Evolutionary conservation across 2,888 invertebrate species (phyloP), one percentile per base, ranked within the genome.

Genomic region (Hirtodrosophila confusa): DNA sequence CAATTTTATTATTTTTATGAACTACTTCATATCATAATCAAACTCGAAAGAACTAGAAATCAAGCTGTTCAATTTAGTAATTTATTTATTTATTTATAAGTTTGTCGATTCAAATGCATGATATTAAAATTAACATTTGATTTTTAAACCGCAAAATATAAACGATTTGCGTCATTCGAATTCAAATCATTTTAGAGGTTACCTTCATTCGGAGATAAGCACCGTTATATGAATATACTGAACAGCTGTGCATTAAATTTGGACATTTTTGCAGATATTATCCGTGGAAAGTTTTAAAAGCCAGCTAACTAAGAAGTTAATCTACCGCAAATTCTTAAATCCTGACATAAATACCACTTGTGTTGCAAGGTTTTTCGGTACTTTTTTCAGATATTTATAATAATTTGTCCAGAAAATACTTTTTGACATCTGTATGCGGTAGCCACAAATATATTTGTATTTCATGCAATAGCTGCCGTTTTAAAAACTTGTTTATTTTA

Each of bases 391-490:
- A 17, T 39, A 6, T 37, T 40, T 24, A 31, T 45, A 53, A 65
- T 37, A 37, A 44, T 60, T 41, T 72, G 36, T 17, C 2, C 17
- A 17, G 17, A 17, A 17, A 17, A 17, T 17, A 17, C 17, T 17
- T 17, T 2, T 17, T 17, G 2, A 17, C 17, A 17, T 17, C 17
- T 17, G 17, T 2, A n/a, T 51, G 36, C 47, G 37, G 54, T 69
- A 64, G 74, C 65, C 11, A 24, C 24, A 55, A 17, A 37, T 8
- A 69, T 47, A 67, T 67, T 69, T 54, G 53, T 51, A 64, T 58
- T 33, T 51, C 12, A 41, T 17, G 44, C 9, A 53, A 36, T 55
- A 66, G 41, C 44, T 43, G 6, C 6, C 27, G 27, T 27, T 27
- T 27, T 27, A 27, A 49, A 6, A 70, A 49, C 72, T 23, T 29